These are phyloP conservation scores for Gambusia affinis DNA, from an alignment of 2,113 vertebrate genomes.

Conservation along the genomic window DNA sequence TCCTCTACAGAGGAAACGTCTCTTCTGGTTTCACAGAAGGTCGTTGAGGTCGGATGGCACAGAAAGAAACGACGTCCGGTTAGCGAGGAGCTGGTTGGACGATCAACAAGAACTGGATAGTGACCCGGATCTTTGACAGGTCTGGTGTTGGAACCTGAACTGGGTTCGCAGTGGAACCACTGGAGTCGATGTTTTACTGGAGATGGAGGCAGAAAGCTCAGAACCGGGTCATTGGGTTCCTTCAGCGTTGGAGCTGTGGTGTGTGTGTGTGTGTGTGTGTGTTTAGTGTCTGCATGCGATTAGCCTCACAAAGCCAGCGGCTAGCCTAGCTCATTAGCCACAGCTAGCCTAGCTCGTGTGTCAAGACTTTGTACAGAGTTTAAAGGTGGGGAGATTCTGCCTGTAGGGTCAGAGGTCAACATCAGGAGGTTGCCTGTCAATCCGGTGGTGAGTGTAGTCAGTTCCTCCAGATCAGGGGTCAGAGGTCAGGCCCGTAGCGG, in stretches of 20 bases:
- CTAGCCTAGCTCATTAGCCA: conserved; percentile 15
- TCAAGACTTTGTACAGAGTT: conserved; percentile 23
- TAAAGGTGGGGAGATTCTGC: not conserved
- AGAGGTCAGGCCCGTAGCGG: conserved; percentile 81
- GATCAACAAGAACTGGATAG: not conserved
- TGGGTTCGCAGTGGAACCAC: conserved; percentile 31
- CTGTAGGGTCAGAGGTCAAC: conserved; percentile 18
- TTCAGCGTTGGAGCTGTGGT: conserved; percentile 18
- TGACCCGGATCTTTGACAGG: not conserved
- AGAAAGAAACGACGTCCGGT: conserved; percentile 27
- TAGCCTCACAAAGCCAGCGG: conserved; percentile 15
- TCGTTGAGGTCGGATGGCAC: conserved; percentile 55
- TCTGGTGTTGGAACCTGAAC: conserved; percentile 61
- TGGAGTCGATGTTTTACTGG: conserved; percentile 49
- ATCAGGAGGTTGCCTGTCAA: conserved; percentile 22
- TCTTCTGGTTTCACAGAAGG: conserved; percentile 12
- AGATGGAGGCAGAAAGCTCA: not conserved
- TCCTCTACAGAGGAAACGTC: conserved; percentile 15
- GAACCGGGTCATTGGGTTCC: conserved; percentile 1
- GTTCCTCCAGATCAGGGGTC: conserved; percentile 12
- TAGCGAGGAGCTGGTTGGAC: conserved; percentile 5
- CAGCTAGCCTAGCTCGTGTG: conserved; percentile 15
- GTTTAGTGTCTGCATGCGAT: conserved; percentile 47
- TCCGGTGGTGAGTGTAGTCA: not conserved
- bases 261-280: conserved; percentile 40